phyloP scores from a whole-genome alignment of 2,888 invertebrate genomes.

The Pandemis cinnamomeana region DNA sequence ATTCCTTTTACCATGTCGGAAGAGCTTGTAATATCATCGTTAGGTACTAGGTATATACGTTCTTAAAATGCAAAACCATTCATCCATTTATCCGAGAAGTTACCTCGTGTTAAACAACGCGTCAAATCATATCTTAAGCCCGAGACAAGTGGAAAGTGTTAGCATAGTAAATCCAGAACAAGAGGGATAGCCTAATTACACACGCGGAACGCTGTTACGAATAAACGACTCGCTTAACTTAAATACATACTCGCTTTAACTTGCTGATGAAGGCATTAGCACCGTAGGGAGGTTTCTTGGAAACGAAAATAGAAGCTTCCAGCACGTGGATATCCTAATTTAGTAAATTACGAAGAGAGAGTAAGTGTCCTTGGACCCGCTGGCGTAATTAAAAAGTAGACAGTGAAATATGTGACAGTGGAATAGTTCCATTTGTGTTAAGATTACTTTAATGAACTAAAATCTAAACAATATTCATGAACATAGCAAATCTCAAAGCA shows the following conservation, averaged over 20 bases:
- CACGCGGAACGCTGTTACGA: constrained; percentile 23
- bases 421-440: too few species aligned
- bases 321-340: neutral
- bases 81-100: neutral
- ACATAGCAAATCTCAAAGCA: too few species aligned
- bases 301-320: constrained; percentile 12
- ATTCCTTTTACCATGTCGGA: too few species aligned
- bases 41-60: neutral
- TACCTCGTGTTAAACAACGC: neutral
- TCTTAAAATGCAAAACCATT: neutral
- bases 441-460: too few species aligned
- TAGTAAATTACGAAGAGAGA: neutral
- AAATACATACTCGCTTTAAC: constrained; percentile 42
- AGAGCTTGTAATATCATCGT: too few species aligned
- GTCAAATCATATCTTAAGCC: constrained; percentile 11
- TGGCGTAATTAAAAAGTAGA: neutral
- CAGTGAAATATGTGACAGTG: too few species aligned
- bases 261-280: constrained; percentile 41
- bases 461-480: too few species aligned
- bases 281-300: constrained; percentile 7
- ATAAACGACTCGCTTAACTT: constrained; percentile 34
- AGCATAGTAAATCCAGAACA: constrained; percentile 21
- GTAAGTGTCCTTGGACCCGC: neutral
- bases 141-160: constrained; percentile 16
- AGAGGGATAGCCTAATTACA: constrained; percentile 37